Conservation (phyloP, 2,797 vertebrate genomes). For the Melanotaenia pygmaea region DNA sequence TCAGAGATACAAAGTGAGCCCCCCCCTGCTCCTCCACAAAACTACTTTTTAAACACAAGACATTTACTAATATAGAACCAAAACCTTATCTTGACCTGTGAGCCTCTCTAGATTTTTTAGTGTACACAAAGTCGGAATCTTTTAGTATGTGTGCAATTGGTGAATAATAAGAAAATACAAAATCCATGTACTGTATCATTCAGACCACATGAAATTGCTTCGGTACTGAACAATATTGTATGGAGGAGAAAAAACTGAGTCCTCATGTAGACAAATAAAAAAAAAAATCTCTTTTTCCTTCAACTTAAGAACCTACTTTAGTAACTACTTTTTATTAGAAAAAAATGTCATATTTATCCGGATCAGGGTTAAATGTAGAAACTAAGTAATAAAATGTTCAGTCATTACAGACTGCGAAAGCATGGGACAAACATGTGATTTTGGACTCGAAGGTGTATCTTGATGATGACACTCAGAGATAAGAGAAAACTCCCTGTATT, state of each 20-base stretch:
- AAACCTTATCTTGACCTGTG: conserved; percentile 19
- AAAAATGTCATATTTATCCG: not conserved
- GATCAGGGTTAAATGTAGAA: not conserved
- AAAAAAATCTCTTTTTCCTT: not conserved
- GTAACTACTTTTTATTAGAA: not conserved
- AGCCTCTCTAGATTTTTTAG: conserved; percentile 14
- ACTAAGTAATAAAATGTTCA: not conserved
- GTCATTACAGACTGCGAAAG: not conserved
- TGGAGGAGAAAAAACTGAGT: too few relatives aligned
- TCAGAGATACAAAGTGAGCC: conserved; percentile 24
- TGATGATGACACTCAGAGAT: conserved; percentile 35
- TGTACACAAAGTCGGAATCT: conserved; percentile 14
- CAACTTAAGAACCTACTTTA: not conserved
- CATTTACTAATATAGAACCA: conserved; percentile 31
- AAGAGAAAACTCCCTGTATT: conserved; percentile 36
- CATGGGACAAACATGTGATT: conserved; percentile 33
- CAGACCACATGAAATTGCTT: conserved; percentile 7
- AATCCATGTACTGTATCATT: not conserved
- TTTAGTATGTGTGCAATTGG: conserved; percentile 11
- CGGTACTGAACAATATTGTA: not conserved
- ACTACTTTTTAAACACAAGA: conserved; percentile 13
- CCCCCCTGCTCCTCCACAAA: conserved; percentile 19
- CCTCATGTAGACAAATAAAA: not conserved
- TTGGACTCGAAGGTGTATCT: conserved; percentile 32
- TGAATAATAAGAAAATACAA: conserved; percentile 26